Base-by-base conservation (phyloP, 2,888 invertebrate species). In the Acleris emargana region DNA sequence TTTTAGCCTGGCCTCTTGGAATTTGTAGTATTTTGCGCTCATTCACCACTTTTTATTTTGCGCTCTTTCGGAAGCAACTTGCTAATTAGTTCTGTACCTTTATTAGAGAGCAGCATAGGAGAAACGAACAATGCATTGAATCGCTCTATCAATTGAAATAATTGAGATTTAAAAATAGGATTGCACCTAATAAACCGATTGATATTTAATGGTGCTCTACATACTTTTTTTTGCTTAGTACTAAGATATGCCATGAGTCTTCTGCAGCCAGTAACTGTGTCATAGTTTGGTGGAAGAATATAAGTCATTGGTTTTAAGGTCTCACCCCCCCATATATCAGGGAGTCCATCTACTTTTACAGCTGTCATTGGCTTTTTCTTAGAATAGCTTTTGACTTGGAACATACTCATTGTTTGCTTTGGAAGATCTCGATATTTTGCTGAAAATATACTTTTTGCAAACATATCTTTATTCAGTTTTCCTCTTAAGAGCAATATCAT, bases 21-120 rank as follows among this genome's bases (percentile, higher is more conserved):
- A 28, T 13, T 11, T 38, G 32, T 13, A 13, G 11, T 38, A 11
- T 38, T 2, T n/a, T n/a, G n/a, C n/a, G n/a, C n/a, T n/a, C 25
- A 0, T 25, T 42, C 18, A 20, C 18, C 52, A 47, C 32, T 32
- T 3, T 13, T 61, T 11, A 32, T 17, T 13, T 22, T 20, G 42
- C 6, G 5, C 1, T 25, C n/a, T 17, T n/a, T 25, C 1, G 4
- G 7, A 13, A 38, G 11, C 2, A 28, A 16, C 22, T 32, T 66
- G 11, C 66, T 61, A 18, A 52, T n/a, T 61, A 32, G 13, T 53
- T 62, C 62, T 22, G 77, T 74, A 11, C 67, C 68, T 67, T 77
- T 79, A 72, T 84, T 86, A 0, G 89, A 86, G n/a, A 89, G 75
- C 42, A 88, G 67, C 79, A 88, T 75, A 16, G 89, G 87, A 87